Evolutionary conservation across 2,797 vertebrate species (phyloP), one percentile per base, ranked within the genome.

Genomic region (Diglossa cyanea): DNA sequence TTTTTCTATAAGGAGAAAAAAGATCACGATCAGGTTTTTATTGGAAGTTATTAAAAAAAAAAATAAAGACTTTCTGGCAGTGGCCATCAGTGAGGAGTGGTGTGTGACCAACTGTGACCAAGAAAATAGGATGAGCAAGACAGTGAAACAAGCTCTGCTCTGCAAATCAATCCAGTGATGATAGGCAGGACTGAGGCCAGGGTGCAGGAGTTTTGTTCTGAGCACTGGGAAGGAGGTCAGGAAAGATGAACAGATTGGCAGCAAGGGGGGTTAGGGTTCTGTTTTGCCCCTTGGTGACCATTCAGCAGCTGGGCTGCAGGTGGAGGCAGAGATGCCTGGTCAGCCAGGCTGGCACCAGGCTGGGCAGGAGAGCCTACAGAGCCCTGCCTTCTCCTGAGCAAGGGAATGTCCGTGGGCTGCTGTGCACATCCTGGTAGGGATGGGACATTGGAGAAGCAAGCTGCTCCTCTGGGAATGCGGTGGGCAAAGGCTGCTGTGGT

Each of bases 91-190:
- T 11, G 57, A 79, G 71, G 58, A 93, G 73, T 45, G n/a, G 16
- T 93, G 87, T 97, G 47, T 97, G 90, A 63, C 72, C 86, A 79
- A 57, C 67, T 93, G 88, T 94, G 89, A 96, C 90, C 89, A 74
- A 90, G 94, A 67, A 96, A 95, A 94, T 93, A 86, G 90, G 88
- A 82, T 0, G 17, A 89, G 94, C 6, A 37, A 84, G 94, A 72
- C 47, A 58, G 58, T 16, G 48, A 66, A 75, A 55, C 28, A 15
- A 70, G 14, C 62, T 86, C 24, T 44, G 84, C 67, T 91, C 85
- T 85, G 86, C 60, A 91, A 72, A 95, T 96, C 85, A 73, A 50
- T 53, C 51, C 31, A 9, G 16, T 0, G 9, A 1, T 44, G 93
- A 93, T 71, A 92, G 76, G 45, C 77, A 76, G 63, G 67, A 42